Base-by-base conservation (phyloP, 1,140 invertebrate species). In the Hydropsyche tenuis region DNA sequence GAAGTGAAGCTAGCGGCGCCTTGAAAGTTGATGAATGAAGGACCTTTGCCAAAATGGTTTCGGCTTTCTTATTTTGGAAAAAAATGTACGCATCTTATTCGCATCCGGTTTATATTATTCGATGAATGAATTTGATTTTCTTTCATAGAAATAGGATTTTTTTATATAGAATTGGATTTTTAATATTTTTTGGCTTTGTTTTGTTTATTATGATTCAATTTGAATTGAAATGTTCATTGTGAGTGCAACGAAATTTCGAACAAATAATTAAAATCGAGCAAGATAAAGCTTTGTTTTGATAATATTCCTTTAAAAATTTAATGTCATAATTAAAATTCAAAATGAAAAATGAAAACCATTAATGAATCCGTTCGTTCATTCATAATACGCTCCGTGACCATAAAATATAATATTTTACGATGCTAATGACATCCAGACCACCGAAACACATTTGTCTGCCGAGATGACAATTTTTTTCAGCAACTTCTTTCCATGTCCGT, bases 401-500 rank as follows among this genome's bases (percentile, higher is more conserved):
- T 37, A 37, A 37, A 37, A 23, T n/a, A 65, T 45, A 42, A 65
- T 65, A 65, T 65, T 65, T 65, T 43, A 65, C 42, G 27, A 43
- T 18, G 63, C 37, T 65, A 65, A 65, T 65, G 63, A 65, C 63
- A 65, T 65, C 16, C 63, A 65, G 63, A 45, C 30, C 42, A 45
- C 63, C 56, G 20, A 18, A 23, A 60, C 56, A 60, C 22, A 16
- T 56, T 25, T 60, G 22, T 27, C 56, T 53, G 48, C 0, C 9
- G 16, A 53, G 48, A 53, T 37, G 30, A 18, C 20, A 1, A 53
- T 53, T 53, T 53, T 37, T 37, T 37, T 37, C 30, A 37, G 30
- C 30, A 37, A 37, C 30, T 37, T 37, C 30, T 37, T 37, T 37
- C 30, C 30, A 37, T 37, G 12, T 18, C 1, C 45, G 23, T 48